Percentiles rank a stretch among this genome's conserved stretches.
Evolutionary conservation across 2,888 invertebrate species (phyloP).

Genomic region (Erynnis tages): DNA sequence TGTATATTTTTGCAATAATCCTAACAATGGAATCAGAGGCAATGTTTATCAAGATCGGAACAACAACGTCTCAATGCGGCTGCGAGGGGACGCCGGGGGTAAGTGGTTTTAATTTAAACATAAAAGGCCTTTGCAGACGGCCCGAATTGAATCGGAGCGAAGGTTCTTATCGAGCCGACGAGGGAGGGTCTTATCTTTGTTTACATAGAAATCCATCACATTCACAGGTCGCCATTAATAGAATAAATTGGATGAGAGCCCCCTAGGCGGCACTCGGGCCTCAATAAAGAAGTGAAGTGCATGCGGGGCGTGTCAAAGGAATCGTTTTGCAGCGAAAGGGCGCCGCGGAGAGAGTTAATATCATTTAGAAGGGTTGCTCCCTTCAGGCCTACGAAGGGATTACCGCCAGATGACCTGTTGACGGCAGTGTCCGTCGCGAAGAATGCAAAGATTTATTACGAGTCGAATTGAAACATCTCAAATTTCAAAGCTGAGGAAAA

Average conservation of each 20-base stretch:
- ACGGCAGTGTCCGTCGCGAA: background rate
- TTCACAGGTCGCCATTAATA: constrained; percentile 35
- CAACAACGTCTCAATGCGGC: constrained; percentile 4
- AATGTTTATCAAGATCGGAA: constrained; percentile 13
- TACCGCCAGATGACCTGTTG: constrained; percentile 31
- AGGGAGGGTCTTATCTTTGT: constrained; percentile 24
- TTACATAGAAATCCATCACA: constrained; percentile 31
- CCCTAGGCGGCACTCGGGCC: constrained; percentile 27
- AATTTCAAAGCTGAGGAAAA: background rate
- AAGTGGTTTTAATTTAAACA: constrained; percentile 24
- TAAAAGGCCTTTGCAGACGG: constrained; percentile 18
- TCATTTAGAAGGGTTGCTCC: constrained; percentile 47
- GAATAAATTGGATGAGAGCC: constrained; percentile 37
- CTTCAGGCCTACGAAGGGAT: constrained; percentile 31
- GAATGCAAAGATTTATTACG: constrained; percentile 11
- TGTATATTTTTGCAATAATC: too few relatives aligned
- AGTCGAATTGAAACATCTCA: background rate
- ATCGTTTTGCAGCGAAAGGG: constrained; percentile 49
- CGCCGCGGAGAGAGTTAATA: constrained; percentile 59
- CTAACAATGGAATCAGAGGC: background rate
- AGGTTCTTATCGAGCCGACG: constrained; percentile 10
- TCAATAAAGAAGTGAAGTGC: constrained; percentile 36
- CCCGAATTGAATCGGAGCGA: constrained; percentile 11
- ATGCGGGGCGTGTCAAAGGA: constrained; percentile 55
- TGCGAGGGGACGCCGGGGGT: background rate